These are phyloP conservation scores for Tethya wilhelma DNA, from an alignment of 37 sponge, comb jelly and placozoan genomes.

Conservation along the genomic window DNA sequence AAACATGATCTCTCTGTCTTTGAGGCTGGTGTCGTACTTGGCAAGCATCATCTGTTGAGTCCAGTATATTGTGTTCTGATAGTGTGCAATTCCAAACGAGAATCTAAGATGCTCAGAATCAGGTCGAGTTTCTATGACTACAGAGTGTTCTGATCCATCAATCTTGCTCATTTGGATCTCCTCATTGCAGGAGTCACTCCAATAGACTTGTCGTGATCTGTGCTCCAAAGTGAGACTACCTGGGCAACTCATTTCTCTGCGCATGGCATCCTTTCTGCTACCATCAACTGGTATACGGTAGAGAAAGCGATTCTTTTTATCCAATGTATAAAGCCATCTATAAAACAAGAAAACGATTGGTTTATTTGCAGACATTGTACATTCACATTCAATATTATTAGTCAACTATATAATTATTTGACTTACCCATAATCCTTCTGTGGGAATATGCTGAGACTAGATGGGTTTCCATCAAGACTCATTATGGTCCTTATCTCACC, in stretches of 20 bases:
- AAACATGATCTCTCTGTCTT: too few species aligned
- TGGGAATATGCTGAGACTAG: conserved; percentile 2
- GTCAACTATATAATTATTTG: not conserved
- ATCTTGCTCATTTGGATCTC: not conserved
- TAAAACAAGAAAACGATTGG: not conserved
- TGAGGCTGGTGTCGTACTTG: too few species aligned
- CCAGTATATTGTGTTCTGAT: not conserved
- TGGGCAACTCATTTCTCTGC: not conserved
- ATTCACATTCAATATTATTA: too few species aligned
- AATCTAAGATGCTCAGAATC: not conserved
- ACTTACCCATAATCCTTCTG: conserved; percentile 27
- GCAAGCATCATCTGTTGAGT: too few species aligned
- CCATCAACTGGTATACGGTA: conserved; percentile 6
- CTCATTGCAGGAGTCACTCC: not conserved
- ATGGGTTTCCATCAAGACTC: not conserved
- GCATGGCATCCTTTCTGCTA: not conserved
- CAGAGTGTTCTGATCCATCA: not conserved
- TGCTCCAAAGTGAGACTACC: not conserved
- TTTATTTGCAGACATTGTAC: too few species aligned
- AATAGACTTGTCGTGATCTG: not conserved
- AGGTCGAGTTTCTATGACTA: not conserved
- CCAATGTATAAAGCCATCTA: not conserved
- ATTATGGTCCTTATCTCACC: not conserved
- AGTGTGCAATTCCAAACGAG: not conserved
- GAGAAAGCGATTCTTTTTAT: conserved; percentile 2